Evolutionary conservation across 2,888 invertebrate species (phyloP).

Genomic region (Drosophila koepferae): DNA sequence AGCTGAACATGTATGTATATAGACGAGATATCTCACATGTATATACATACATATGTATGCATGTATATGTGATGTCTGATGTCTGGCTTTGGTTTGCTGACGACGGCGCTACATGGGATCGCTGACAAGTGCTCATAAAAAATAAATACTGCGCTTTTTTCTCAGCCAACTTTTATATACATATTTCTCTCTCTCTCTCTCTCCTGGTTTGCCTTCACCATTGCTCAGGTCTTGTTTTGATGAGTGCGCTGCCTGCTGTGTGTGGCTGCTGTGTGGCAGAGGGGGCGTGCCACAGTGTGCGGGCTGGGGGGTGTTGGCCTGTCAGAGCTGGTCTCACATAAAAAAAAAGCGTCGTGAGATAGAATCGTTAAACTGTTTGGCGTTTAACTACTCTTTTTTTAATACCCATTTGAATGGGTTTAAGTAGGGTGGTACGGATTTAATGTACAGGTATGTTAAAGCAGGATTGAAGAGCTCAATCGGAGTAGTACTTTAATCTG

Average conservation of each 20-base stretch:
- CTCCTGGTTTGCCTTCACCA: conserved; percentile 29
- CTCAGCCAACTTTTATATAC: conserved; percentile 29
- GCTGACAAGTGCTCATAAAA: conserved; percentile 77
- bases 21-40: background rate
- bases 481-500: too few species aligned
- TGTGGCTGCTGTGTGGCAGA: background rate
- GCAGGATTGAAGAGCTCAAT: background rate
- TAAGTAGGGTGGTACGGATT: background rate
- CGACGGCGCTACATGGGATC: conserved; percentile 66
- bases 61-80: conserved; percentile 1
- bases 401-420: conserved; percentile 3
- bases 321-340: conserved; percentile 45
- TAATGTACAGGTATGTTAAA: background rate
- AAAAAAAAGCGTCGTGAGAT: conserved; percentile 66
- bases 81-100: conserved; percentile 24
- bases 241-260: conserved; percentile 11
- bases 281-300: background rate
- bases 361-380: conserved; percentile 61
- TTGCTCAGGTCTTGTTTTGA: conserved; percentile 53
- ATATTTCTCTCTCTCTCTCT: conserved; percentile 6
- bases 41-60: background rate
- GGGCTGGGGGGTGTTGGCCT: background rate
- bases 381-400: conserved; percentile 31
- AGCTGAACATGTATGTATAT: conserved; percentile 1
- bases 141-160: conserved; percentile 65